A percentile compares a stretch with the other conserved stretches of the same genome.
Conservation (phyloP, 2,797 vertebrate genomes). For the Xenentodon cancila region DNA sequence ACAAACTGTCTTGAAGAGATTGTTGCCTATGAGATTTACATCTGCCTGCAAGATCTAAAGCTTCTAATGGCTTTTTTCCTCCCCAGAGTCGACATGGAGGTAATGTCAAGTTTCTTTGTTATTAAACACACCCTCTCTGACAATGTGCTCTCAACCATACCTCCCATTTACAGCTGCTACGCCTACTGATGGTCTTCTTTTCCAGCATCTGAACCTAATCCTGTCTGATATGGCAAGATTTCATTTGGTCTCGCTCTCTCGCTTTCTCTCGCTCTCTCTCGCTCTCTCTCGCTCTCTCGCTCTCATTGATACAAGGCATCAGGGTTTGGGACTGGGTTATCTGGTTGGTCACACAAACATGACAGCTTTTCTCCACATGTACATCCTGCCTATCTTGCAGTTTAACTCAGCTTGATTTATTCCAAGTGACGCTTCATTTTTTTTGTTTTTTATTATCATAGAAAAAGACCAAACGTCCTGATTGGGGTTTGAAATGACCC, state of each 20-base stretch:
- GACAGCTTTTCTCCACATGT: conserved; percentile 1
- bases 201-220: conserved; percentile 19
- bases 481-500: conserved; percentile 3
- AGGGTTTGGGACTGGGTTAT: background rate
- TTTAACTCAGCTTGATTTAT: too few species aligned
- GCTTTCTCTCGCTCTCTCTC: too few species aligned
- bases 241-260: conserved; percentile 8
- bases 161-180: background rate
- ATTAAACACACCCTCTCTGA: conserved; percentile 2
- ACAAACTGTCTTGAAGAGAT: background rate
- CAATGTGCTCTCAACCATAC: conserved; percentile 12
- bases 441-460: too few species aligned
- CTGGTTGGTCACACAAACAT: conserved; percentile 18
- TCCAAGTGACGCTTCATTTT: too few species aligned
- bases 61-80: background rate
- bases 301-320: conserved; percentile 1
- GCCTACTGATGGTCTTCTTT: conserved; percentile 4
- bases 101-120: conserved; percentile 14
- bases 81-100: background rate
- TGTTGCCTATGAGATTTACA: background rate
- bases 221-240: conserved; percentile 17
- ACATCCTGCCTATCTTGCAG: conserved; percentile 5
- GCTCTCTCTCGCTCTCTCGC: background rate
- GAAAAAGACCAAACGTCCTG: too few species aligned
- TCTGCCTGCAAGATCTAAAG: background rate